phyloP scores from a whole-genome alignment of 2,888 invertebrate genomes.

The Thereva unica region DNA sequence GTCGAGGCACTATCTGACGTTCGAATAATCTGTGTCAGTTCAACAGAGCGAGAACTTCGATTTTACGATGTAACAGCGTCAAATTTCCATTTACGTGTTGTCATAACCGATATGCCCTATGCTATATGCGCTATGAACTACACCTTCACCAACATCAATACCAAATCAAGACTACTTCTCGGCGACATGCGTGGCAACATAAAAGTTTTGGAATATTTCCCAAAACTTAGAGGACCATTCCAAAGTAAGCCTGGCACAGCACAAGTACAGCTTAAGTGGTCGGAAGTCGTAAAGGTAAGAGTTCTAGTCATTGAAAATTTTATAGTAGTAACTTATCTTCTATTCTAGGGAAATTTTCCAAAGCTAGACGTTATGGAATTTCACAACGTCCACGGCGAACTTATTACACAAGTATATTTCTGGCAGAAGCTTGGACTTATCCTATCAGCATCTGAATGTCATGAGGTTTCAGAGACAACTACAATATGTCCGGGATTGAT shows the following conservation, averaged over 20 bases:
- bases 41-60: conserved; percentile 76
- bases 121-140: conserved; percentile 54
- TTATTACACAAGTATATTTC: conserved; percentile 73
- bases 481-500: background rate
- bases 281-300: conserved; percentile 61
- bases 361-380: conserved; percentile 63
- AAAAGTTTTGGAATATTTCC: conserved; percentile 66
- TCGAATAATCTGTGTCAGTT: conserved; percentile 74
- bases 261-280: conserved; percentile 64
- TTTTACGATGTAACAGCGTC: conserved; percentile 79
- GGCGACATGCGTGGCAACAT: conserved; percentile 78
- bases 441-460: conserved; percentile 68
- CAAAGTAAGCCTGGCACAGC: conserved; percentile 69
- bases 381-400: conserved; percentile 65
- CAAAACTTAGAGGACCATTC: conserved; percentile 70
- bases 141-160: conserved; percentile 47
- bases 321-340: background rate
- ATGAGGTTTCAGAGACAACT: background rate
- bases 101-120: conserved; percentile 65
- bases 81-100: conserved; percentile 72
- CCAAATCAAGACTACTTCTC: conserved; percentile 63
- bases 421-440: conserved; percentile 68
- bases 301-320: background rate
- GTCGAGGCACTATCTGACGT: conserved; percentile 76
- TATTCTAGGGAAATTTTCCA: conserved; percentile 58